phyloP scores from a whole-genome alignment of 2,888 invertebrate genomes.

The Pollenia amentaria region DNA sequence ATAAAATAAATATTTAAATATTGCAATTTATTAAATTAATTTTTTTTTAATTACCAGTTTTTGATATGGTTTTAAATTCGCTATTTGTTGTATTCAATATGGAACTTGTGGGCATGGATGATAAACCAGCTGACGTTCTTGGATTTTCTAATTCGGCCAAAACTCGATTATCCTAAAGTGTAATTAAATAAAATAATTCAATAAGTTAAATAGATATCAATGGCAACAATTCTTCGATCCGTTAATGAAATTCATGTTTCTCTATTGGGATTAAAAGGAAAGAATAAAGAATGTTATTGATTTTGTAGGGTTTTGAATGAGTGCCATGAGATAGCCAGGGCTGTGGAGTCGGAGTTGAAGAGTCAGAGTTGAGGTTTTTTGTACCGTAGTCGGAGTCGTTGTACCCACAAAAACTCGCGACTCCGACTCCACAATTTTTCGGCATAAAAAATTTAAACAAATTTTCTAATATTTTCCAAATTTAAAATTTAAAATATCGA shows the following conservation, averaged over 20 bases:
- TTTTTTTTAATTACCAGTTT: constrained; percentile 78
- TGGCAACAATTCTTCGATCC: not conserved
- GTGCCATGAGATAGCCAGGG: not conserved
- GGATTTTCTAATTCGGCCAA: constrained; percentile 95
- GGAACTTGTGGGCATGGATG: constrained; percentile 82
- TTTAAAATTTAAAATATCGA: no score
- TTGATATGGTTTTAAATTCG: constrained; percentile 83
- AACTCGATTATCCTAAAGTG: constrained; percentile 89
- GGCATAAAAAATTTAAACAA: no score
- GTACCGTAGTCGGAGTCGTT: no score
- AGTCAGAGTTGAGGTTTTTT: no score
- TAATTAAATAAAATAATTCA: not conserved
- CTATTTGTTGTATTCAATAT: constrained; percentile 81
- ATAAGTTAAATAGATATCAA: not conserved
- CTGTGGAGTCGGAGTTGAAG: no score
- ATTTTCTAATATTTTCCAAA: no score
- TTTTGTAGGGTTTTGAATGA: not conserved
- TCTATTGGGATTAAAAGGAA: not conserved
- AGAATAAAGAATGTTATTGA: not conserved
- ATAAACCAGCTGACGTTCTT: constrained; percentile 85
- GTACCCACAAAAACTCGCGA: no score
- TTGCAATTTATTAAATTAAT: not conserved
- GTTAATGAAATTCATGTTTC: constrained; percentile 31
- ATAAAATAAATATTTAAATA: not conserved
- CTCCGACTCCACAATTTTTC: no score